Evolutionary conservation across 2,113 vertebrate species (phyloP).

Genomic region (Catharus minimus): DNA sequence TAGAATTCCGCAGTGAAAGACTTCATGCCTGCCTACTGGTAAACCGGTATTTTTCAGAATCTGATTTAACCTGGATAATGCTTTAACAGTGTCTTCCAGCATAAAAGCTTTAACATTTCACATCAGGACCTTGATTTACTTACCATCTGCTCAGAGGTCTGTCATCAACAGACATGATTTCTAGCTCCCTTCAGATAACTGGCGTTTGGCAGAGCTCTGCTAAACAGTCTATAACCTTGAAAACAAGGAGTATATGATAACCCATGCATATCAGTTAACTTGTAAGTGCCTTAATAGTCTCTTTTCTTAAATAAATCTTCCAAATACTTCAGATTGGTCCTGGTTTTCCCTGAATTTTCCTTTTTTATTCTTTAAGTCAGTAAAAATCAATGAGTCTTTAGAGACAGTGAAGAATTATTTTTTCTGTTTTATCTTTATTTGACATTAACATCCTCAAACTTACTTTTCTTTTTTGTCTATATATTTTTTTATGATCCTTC

Average conservation of each 20-base stretch:
- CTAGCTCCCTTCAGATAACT: constrained; percentile 70
- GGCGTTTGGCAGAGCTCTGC: constrained; percentile 71
- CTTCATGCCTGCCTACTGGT: constrained; percentile 49
- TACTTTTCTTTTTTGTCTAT: neutral
- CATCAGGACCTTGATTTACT: constrained; percentile 77
- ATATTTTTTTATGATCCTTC: neutral
- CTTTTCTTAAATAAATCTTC: constrained; percentile 22
- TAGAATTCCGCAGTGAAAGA: constrained; percentile 14
- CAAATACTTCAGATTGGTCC: neutral
- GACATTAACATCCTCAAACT: neutral
- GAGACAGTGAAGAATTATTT: neutral
- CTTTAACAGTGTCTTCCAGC: constrained; percentile 63
- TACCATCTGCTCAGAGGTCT: constrained; percentile 77
- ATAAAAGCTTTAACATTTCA: constrained; percentile 71
- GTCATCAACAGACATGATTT: constrained; percentile 73
- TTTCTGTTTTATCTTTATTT: constrained; percentile 21
- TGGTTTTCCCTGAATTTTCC: neutral
- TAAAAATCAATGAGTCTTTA: neutral
- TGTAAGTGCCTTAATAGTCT: constrained; percentile 64
- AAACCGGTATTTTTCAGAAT: neutral
- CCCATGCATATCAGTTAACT: constrained; percentile 58
- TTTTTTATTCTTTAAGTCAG: neutral
- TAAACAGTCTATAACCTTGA: constrained; percentile 76
- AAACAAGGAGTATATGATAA: constrained; percentile 57
- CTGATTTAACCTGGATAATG: constrained; percentile 66